Evolutionary conservation across 2,113 vertebrate species (phyloP).

Genomic region (Toxotes chatareus): DNA sequence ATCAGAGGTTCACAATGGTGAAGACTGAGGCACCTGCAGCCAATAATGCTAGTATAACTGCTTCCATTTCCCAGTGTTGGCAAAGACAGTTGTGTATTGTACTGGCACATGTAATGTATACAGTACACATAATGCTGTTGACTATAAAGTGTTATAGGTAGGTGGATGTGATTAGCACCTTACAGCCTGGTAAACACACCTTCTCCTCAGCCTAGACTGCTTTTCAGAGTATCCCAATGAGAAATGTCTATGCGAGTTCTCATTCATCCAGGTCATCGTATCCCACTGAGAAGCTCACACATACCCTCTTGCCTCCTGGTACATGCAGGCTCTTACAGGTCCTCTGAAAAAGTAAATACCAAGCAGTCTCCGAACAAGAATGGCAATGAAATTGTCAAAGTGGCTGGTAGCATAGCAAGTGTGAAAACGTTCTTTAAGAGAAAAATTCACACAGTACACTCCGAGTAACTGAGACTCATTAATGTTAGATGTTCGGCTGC

Average conservation of each 20-base stretch:
- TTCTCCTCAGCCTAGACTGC: neutral
- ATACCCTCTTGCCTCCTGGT: neutral
- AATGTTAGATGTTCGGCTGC: neutral
- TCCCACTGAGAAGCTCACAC: neutral
- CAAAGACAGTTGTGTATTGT: neutral
- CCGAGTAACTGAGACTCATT: neutral
- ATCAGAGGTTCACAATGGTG: neutral
- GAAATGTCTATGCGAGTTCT: neutral
- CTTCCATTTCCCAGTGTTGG: neutral
- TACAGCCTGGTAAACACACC: constrained; percentile 4
- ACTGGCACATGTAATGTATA: neutral
- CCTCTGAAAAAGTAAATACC: neutral
- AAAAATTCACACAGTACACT: neutral
- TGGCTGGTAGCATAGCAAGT: neutral
- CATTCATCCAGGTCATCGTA: no score
- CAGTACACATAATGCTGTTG: neutral
- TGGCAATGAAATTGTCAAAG: neutral
- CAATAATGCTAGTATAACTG: neutral
- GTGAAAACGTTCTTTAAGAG: neutral
- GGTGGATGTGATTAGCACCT: constrained; percentile 18
- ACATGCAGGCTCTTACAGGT: neutral
- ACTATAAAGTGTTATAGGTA: constrained; percentile 11
- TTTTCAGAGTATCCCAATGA: constrained; percentile 3
- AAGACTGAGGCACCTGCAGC: neutral
- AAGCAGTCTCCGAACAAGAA: constrained; percentile 18